phyloP scores from a whole-genome alignment of 1,140 invertebrate genomes.

The Heliconius himera region DNA sequence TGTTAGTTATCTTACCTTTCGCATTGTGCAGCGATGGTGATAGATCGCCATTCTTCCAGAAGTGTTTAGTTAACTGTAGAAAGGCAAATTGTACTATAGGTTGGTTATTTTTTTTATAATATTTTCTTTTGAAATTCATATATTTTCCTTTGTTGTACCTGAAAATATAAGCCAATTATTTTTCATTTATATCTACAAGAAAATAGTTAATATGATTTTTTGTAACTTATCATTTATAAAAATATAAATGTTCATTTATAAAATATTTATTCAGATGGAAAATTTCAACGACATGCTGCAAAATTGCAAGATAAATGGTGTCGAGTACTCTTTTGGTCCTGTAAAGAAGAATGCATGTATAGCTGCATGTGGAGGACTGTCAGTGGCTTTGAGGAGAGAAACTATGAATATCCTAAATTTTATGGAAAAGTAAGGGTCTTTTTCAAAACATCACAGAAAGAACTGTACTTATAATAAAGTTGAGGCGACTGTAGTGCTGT shows the following conservation, averaged over 20 bases:
- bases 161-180: no score
- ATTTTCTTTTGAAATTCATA: neutral
- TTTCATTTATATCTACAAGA: no score
- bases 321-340: conserved; percentile 87
- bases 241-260: neutral
- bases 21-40: conserved; percentile 60
- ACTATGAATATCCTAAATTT: conserved; percentile 93
- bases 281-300: conserved; percentile 78
- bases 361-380: conserved; percentile 97
- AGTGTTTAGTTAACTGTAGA: conserved; percentile 59
- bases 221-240: neutral
- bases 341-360: conserved; percentile 92
- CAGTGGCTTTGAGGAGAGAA: conserved; percentile 86
- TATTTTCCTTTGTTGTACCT: neutral
- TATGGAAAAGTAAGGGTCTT: conserved; percentile 92
- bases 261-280: conserved; percentile 69
- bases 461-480: no score
- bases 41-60: conserved; percentile 64
- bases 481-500: no score
- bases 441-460: no score
- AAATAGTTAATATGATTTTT: neutral
- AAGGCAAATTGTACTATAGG: conserved; percentile 59
- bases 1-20: conserved; percentile 18
- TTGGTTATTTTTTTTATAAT: conserved; percentile 34
- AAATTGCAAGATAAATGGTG: conserved; percentile 82